A percentile compares a stretch with the other conserved stretches of the same genome.
Conservation (phyloP, 2,113 vertebrate genomes). For the Nothobranchius furzeri region DNA sequence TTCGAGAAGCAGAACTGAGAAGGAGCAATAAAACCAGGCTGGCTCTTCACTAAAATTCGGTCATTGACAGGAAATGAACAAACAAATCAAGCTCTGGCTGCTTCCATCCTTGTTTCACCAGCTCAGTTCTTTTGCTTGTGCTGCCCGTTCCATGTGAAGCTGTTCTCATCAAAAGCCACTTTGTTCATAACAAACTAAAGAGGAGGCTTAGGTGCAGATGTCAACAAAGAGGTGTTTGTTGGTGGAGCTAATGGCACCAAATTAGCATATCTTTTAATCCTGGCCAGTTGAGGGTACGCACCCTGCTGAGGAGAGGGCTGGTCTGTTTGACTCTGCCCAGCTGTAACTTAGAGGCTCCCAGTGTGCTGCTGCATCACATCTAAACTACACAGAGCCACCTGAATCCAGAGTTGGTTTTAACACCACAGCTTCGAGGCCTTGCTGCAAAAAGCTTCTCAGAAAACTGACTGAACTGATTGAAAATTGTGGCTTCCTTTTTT, state of each 20-base stretch:
- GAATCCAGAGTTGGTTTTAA: neutral
- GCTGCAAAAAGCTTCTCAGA: no score
- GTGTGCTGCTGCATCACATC: neutral
- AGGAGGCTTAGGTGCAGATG: conserved; percentile 55
- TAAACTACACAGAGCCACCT: neutral
- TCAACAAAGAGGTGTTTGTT: conserved; percentile 63
- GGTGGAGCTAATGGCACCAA: conserved; percentile 24
- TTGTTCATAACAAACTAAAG: conserved; percentile 43
- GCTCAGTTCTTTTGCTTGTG: conserved; percentile 18
- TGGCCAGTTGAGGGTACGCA: conserved; percentile 12
- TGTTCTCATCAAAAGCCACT: conserved; percentile 49
- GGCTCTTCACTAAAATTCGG: conserved; percentile 28
- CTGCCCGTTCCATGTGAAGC: conserved; percentile 10
- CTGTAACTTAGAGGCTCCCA: conserved; percentile 36
- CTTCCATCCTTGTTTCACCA: conserved; percentile 9
- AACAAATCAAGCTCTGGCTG: conserved; percentile 39
- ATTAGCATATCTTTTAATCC: conserved; percentile 24
- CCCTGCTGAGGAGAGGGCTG: conserved; percentile 25
- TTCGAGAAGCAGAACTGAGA: conserved; percentile 21
- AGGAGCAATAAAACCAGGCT: conserved; percentile 37
- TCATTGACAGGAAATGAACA: conserved; percentile 38
- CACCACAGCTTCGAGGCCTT: no score
- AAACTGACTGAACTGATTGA: no score
- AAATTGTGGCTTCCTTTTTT: no score
- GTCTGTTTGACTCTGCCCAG: conserved; percentile 41